These are phyloP conservation scores for Notarius quadriscutis DNA, from an alignment of 2,113 vertebrate genomes.

Conservation along the genomic window DNA sequence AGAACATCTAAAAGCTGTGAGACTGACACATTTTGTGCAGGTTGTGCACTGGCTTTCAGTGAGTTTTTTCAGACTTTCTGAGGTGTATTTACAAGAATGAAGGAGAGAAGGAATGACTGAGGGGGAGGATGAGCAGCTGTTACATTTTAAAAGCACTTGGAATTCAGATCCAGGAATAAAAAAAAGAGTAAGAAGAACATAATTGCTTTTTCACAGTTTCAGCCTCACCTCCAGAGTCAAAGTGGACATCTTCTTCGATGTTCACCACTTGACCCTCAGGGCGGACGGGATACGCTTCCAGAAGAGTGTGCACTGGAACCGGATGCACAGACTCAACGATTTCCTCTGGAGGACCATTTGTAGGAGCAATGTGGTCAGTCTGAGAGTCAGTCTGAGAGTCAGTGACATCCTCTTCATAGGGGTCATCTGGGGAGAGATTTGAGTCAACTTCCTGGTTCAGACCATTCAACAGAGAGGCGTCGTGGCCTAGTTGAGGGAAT, in stretches of 20 bases:
- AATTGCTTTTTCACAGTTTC: not conserved
- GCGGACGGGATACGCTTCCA: slow-evolving; percentile 55
- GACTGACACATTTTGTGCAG: not conserved
- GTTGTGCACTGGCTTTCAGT: not conserved
- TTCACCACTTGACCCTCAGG: slow-evolving; percentile 71
- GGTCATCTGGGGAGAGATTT: slow-evolving; percentile 9
- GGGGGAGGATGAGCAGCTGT: slow-evolving; percentile 6
- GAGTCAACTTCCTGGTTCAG: slow-evolving; percentile 4
- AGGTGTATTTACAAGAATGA: not conserved
- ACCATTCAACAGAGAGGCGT: slow-evolving; percentile 5
- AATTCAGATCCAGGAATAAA: not conserved
- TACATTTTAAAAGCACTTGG: not conserved
- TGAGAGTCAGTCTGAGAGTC: slow-evolving; percentile 6
- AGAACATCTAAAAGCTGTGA: not conserved
- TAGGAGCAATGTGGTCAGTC: not conserved
- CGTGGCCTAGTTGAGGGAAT: slow-evolving; percentile 18
- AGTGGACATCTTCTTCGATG: slow-evolving; percentile 77
- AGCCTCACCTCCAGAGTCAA: slow-evolving; percentile 82
- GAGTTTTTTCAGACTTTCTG: not conserved
- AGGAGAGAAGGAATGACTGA: not conserved
- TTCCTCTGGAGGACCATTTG: slow-evolving; percentile 5
- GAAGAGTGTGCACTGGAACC: slow-evolving; percentile 21
- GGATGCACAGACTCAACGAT: slow-evolving; percentile 8
- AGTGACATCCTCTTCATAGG: slow-evolving; percentile 14
- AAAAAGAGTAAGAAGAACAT: not conserved